Percentiles rank a stretch among this genome's conserved stretches.
Conservation (phyloP, 1,140 invertebrate genomes). For the Acromyrmex echinatior region DNA sequence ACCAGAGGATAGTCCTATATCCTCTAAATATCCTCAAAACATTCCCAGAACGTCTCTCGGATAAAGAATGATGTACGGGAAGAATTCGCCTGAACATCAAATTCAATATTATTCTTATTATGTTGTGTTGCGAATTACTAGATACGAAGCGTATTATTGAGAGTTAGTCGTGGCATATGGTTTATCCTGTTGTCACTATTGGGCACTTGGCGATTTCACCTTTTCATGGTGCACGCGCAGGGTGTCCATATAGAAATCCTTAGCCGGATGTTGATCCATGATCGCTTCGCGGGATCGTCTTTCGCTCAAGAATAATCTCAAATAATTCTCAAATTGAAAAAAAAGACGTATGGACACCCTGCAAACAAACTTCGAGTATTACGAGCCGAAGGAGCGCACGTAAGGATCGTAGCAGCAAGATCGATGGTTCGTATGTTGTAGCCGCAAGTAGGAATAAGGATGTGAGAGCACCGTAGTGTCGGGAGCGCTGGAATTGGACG, state of each 20-base stretch:
- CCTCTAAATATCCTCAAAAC: no score
- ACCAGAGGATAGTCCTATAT: no score
- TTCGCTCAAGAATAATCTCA: background rate
- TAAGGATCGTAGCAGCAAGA: conserved; percentile 81
- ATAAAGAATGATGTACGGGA: no score
- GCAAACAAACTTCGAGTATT: conserved; percentile 42
- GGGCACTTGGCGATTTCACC: conserved; percentile 61
- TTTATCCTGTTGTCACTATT: conserved; percentile 48
- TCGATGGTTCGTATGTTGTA: conserved; percentile 72
- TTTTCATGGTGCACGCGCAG: conserved; percentile 55
- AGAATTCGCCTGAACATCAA: conserved; percentile 26
- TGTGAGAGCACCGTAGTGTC: conserved; percentile 84
- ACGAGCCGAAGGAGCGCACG: conserved; percentile 73
- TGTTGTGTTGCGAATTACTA: conserved; percentile 4
- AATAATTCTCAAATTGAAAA: background rate
- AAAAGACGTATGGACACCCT: conserved; percentile 52
- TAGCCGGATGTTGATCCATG: background rate
- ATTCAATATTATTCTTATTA: background rate
- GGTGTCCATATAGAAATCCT: conserved; percentile 58
- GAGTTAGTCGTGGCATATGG: conserved; percentile 54
- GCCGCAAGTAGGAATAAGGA: conserved; percentile 74
- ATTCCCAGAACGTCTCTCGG: no score
- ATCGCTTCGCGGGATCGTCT: background rate
- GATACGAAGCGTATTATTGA: conserved; percentile 31
- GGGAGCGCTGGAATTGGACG: conserved; percentile 86